phyloP scores from a whole-genome alignment of 2,888 invertebrate species.

The Lepidochitona cinerea region DNA sequence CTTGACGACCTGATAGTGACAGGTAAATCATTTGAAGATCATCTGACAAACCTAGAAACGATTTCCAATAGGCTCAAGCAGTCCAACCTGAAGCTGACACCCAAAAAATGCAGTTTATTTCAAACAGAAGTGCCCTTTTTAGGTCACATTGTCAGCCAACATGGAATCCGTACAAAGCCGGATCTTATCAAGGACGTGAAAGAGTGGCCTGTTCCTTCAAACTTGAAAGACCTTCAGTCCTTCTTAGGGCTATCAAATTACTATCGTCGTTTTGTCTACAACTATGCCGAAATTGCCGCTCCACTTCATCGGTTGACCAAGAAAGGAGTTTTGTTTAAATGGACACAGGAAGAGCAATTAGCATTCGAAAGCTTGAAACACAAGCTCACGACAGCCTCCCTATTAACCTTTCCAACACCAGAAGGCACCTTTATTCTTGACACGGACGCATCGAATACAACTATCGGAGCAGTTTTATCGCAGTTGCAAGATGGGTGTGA shows the following conservation, averaged over 20 bases:
- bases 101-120: background rate
- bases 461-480: background rate
- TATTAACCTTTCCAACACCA: background rate
- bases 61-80: no score
- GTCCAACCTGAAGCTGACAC: background rate
- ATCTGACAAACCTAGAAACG: no score
- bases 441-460: background rate
- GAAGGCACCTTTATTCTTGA: background rate
- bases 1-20: background rate
- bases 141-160: background rate
- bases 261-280: background rate
- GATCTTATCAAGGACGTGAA: background rate
- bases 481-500: no score
- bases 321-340: background rate
- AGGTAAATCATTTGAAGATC: no score
- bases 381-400: background rate
- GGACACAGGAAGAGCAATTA: background rate
- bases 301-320: background rate
- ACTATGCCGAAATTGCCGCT: background rate
- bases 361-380: background rate
- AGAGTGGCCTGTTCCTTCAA: background rate
- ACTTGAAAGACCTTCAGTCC: background rate
- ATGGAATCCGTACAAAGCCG: background rate
- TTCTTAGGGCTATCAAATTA: background rate
- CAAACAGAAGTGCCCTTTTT: background rate